phyloP scores from a whole-genome alignment of 2,797 vertebrate genomes.

The Lateolabrax maculatus region DNA sequence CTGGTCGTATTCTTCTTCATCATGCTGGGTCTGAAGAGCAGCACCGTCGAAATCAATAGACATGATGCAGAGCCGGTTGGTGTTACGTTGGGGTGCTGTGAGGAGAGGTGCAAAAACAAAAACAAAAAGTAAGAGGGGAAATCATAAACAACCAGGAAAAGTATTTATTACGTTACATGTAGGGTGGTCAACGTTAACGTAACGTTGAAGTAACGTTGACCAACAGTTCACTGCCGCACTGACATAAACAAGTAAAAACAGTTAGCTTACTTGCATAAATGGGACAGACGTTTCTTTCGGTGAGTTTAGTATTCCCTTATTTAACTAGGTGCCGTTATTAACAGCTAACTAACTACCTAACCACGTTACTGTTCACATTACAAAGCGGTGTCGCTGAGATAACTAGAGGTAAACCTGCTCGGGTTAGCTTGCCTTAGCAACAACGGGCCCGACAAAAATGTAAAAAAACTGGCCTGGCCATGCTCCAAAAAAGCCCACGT shows the following conservation, averaged over 20 bases:
- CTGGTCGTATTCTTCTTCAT: conserved; percentile 94
- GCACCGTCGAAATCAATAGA: conserved; percentile 96
- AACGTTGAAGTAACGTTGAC: background rate
- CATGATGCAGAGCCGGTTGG: conserved; percentile 82
- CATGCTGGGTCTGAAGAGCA: conserved; percentile 92
- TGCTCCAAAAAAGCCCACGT: background rate
- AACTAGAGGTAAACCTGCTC: background rate
- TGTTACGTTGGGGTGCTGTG: background rate
- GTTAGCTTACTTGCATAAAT: conserved; percentile 40
- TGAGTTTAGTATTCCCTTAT: background rate
- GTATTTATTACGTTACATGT: background rate
- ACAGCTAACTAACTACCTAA: background rate
- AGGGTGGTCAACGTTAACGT: background rate
- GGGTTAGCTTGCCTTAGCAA: conserved; percentile 25
- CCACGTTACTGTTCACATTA: conserved; percentile 46
- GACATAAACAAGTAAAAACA: background rate
- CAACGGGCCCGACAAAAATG: background rate
- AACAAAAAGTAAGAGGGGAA: background rate
- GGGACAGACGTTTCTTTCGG: background rate
- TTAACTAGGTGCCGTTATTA: background rate
- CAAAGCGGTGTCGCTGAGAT: conserved; percentile 13
- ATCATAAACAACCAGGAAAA: background rate
- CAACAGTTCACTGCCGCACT: background rate
- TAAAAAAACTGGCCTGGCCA: background rate
- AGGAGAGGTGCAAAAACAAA: background rate